phyloP scores from a whole-genome alignment of 2,797 vertebrate species.

The Ceryle rudis region DNA sequence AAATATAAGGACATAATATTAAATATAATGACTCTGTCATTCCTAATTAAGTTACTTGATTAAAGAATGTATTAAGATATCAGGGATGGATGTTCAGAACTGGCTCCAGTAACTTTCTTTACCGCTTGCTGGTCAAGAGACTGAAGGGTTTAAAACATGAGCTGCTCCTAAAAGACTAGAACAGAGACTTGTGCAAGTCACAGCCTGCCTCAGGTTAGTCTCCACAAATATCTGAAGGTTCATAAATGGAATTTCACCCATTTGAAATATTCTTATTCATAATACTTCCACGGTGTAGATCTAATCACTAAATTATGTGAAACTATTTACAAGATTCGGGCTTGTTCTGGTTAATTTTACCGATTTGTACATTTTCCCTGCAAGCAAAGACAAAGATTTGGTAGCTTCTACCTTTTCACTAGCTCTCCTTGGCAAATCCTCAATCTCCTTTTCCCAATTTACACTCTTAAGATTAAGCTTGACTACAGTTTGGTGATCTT shows the following conservation, averaged over 20 bases:
- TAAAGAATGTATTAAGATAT: not conserved
- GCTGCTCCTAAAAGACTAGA: not conserved
- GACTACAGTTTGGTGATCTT: not conserved
- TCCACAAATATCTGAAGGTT: not conserved
- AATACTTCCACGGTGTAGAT: not conserved
- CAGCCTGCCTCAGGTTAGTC: not conserved
- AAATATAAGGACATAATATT: not conserved
- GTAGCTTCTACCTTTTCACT: not conserved
- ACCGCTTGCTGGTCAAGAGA: not conserved
- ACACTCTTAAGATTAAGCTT: not conserved
- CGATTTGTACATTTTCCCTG: not conserved
- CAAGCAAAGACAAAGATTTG: not conserved
- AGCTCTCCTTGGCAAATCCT: not conserved
- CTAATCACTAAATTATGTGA: not conserved
- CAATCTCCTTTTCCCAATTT: not conserved
- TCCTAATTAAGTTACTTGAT: not conserved
- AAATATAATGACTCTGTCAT: not conserved
- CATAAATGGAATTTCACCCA: not conserved
- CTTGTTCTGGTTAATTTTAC: not conserved
- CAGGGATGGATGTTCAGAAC: not conserved
- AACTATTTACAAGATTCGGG: not conserved
- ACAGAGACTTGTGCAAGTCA: not conserved
- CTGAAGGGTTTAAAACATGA: not conserved
- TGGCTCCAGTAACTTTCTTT: not conserved
- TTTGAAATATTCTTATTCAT: not conserved